phyloP scores from a whole-genome alignment of 2,797 vertebrate genomes.

The Gastrophryne carolinensis region DNA sequence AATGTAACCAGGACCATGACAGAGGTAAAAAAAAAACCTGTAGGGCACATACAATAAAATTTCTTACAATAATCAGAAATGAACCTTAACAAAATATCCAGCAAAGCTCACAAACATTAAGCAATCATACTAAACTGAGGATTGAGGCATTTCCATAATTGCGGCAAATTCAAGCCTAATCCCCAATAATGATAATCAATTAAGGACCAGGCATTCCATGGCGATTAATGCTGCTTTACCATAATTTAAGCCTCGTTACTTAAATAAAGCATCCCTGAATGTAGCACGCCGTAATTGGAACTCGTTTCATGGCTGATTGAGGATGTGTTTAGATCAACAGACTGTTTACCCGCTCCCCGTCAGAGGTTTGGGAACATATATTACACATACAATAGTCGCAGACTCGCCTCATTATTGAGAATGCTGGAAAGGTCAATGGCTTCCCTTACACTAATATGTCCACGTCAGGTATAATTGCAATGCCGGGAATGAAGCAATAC shows the following conservation, averaged over 20 bases:
- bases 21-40: no score
- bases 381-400: neutral
- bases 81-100: neutral
- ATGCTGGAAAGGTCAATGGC: slow-evolving; percentile 19
- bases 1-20: no score
- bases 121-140: neutral
- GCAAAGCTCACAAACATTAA: neutral
- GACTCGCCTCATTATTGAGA: slow-evolving; percentile 8
- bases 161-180: slow-evolving; percentile 10
- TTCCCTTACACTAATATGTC: neutral
- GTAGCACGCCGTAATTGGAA: slow-evolving; percentile 30
- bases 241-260: slow-evolving; percentile 24
- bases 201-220: slow-evolving; percentile 21
- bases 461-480: slow-evolving; percentile 9
- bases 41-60: neutral
- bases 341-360: slow-evolving; percentile 23
- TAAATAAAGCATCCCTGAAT: slow-evolving; percentile 31
- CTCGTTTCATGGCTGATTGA: slow-evolving; percentile 44
- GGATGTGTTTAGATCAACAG: slow-evolving; percentile 29
- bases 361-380: slow-evolving; percentile 24
- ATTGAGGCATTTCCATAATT: slow-evolving; percentile 17
- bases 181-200: slow-evolving; percentile 37
- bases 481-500: neutral
- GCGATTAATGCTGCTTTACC: slow-evolving; percentile 18
- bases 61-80: neutral